Conservation (phyloP, 2,113 vertebrate genomes). For the Athene cunicularia region DNA sequence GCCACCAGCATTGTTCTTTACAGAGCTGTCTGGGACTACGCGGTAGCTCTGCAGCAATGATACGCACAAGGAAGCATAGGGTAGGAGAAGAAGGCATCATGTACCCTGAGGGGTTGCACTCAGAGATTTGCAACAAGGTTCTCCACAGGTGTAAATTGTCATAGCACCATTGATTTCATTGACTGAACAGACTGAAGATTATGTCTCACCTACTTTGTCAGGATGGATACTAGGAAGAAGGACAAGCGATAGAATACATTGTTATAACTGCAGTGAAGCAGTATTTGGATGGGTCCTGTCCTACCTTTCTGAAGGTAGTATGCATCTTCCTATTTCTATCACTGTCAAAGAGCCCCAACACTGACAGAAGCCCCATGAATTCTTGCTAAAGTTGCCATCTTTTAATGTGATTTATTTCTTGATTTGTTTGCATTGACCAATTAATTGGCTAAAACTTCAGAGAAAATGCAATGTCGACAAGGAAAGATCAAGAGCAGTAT, state of each 20-base stretch:
- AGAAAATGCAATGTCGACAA: not conserved
- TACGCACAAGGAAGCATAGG: rapidly evolving
- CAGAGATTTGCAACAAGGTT: not conserved
- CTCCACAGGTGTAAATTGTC: not conserved
- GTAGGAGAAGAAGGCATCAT: not conserved
- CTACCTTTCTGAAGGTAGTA: not conserved
- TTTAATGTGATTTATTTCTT: not conserved
- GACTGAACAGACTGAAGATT: not conserved
- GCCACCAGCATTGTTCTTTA: not conserved
- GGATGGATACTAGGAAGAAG: not conserved
- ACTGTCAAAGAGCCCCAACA: not conserved
- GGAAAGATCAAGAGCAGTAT: not conserved
- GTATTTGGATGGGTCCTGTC: not conserved
- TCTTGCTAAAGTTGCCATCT: not conserved
- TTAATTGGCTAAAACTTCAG: not conserved
- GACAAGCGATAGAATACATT: not conserved
- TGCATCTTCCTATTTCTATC: not conserved
- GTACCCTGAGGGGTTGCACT: not conserved
- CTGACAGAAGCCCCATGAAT: not conserved
- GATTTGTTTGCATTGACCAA: not conserved
- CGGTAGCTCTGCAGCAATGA: not conserved
- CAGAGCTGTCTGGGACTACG: not conserved
- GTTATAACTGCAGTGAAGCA: not conserved
- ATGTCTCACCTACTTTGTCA: not conserved
- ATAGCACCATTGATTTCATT: not conserved